A percentile compares a stretch with the other conserved stretches of the same genome.
These are phyloP conservation scores for Hydractinia echinata DNA, from an alignment of 30 jellyfish, hydroid and myxozoan species.

Conservation along the genomic window DNA sequence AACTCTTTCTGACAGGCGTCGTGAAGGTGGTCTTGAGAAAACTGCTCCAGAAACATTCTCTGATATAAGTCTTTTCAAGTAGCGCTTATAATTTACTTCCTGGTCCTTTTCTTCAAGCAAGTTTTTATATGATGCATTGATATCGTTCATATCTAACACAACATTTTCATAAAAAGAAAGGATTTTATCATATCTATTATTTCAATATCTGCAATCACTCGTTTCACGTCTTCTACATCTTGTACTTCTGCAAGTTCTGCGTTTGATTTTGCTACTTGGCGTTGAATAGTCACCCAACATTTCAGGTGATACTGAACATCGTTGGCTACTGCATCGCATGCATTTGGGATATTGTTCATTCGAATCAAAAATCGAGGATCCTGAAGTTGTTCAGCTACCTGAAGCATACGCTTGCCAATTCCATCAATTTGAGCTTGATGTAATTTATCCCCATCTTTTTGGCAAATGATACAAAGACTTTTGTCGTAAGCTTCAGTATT, in stretches of 20 bases:
- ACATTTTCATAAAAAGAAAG: not conserved
- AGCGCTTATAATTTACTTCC: constrained; percentile 25
- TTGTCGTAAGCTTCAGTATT: not conserved
- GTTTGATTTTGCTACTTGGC: not conserved
- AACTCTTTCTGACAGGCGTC: constrained; percentile 11
- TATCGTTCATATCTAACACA: constrained; percentile 19
- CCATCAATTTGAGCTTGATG: not conserved
- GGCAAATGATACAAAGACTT: not conserved
- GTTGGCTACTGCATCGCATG: constrained; percentile 13
- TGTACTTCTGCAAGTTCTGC: not conserved
- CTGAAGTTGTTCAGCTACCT: not conserved
- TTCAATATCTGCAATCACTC: constrained; percentile 21
- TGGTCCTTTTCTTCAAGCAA: not conserved
- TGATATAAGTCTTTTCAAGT: not conserved
- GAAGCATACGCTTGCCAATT: constrained; percentile 4
- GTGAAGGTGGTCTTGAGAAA: constrained; percentile 8
- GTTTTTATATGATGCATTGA: not conserved
- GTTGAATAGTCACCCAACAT: constrained; percentile 12
- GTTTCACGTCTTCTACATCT: constrained; percentile 1
- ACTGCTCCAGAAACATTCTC: not conserved
- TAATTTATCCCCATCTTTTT: not conserved
- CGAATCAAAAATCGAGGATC: not conserved
- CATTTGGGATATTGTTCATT: constrained; percentile 18
- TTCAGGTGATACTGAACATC: constrained; percentile 1
- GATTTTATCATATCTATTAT: constrained; percentile 15